A percentile compares a stretch with the other conserved stretches of the same genome.
Evolutionary conservation across 2,797 vertebrate species (phyloP).

Genomic region (Chrosomus eos): DNA sequence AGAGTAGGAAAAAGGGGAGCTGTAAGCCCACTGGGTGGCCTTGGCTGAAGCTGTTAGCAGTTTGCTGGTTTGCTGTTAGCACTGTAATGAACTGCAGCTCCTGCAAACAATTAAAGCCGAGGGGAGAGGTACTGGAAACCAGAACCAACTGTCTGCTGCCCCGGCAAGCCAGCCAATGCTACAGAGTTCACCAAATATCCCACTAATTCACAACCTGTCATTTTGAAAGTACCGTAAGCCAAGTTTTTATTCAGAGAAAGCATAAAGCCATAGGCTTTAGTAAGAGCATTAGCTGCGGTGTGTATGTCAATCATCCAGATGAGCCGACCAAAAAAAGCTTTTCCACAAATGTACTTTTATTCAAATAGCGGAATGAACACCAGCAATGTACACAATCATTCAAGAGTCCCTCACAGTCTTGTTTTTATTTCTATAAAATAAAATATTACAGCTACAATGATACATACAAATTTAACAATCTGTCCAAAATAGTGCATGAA

Average conservation of each 20-base stretch:
- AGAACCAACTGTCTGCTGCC: slow-evolving; percentile 35
- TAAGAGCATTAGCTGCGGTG: neutral
- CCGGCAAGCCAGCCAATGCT: slow-evolving; percentile 9
- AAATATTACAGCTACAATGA: neutral
- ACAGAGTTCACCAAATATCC: neutral
- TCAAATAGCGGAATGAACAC: neutral
- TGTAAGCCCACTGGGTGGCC: slow-evolving; percentile 66
- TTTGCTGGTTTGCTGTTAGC: slow-evolving; percentile 43
- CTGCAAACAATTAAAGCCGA: slow-evolving; percentile 50
- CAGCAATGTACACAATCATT: neutral
- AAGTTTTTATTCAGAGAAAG: neutral
- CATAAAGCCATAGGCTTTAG: neutral
- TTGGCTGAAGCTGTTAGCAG: slow-evolving; percentile 64
- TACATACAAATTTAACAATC: neutral
- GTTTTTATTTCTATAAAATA: neutral
- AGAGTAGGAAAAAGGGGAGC: slow-evolving; percentile 52
- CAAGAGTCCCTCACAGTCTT: neutral
- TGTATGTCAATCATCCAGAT: neutral
- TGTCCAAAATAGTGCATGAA: neutral
- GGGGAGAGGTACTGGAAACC: slow-evolving; percentile 28
- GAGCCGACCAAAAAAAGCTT: slow-evolving; percentile 27
- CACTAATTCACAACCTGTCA: neutral
- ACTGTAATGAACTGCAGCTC: slow-evolving; percentile 46
- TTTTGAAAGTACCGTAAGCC: neutral
- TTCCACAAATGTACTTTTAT: neutral